Evolutionary conservation across 2,888 invertebrate species (phyloP).

Genomic region (Microplitis deprimator): DNA sequence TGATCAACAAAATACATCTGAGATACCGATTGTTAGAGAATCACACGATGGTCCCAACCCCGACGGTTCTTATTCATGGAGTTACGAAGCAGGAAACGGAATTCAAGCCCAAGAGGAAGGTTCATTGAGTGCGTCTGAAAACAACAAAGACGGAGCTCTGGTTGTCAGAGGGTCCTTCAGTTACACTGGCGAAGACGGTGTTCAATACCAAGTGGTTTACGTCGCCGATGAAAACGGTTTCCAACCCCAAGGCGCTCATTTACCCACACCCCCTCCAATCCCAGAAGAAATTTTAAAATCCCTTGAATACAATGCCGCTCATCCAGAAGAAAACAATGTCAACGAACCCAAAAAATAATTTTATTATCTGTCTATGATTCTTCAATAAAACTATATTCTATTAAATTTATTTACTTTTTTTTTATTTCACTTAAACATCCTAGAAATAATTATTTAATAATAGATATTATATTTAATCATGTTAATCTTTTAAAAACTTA

Average conservation of each 20-base stretch:
- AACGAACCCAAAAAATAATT: conserved; percentile 49
- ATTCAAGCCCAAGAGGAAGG: conserved; percentile 64
- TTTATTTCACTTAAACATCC: not conserved
- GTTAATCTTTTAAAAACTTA: no score
- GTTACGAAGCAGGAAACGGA: conserved; percentile 72
- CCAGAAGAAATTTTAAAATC: conserved; percentile 61
- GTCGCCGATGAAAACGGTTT: conserved; percentile 66
- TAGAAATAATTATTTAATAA: no score
- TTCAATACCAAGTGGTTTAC: conserved; percentile 59
- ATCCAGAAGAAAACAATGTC: conserved; percentile 54
- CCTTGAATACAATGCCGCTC: conserved; percentile 59
- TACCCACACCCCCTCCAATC: conserved; percentile 63
- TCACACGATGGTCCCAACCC: conserved; percentile 64
- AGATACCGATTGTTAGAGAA: conserved; percentile 58
- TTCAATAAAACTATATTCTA: not conserved
- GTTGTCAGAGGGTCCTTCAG: conserved; percentile 62
- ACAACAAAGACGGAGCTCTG: conserved; percentile 40
- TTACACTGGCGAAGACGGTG: conserved; percentile 64
- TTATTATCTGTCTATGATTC: not conserved
- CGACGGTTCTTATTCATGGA: conserved; percentile 67
- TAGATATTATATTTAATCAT: no score
- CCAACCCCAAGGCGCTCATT: conserved; percentile 61
- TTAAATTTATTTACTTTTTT: not conserved
- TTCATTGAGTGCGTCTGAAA: conserved; percentile 29
- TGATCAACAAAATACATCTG: conserved; percentile 52